Evolutionary conservation across 1,140 invertebrate genomes (phyloP).

Genomic region (Diachasma alloeum): DNA sequence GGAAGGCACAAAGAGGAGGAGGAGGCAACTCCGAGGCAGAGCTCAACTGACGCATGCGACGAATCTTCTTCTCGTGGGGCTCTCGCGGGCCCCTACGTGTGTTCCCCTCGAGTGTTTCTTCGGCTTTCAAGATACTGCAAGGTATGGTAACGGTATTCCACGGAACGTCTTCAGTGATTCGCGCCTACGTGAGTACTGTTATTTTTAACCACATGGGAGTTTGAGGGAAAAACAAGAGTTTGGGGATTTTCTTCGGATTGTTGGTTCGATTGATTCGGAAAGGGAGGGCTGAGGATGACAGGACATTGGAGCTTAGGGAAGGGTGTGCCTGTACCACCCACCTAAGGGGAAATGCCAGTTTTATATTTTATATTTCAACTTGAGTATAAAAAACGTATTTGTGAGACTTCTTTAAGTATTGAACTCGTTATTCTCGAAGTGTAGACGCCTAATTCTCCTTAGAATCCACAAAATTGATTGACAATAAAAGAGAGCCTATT

Average conservation of each 20-base stretch:
- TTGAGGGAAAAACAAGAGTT: conserved; percentile 33
- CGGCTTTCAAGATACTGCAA: background rate
- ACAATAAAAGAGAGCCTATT: too few relatives aligned
- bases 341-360: too few relatives aligned
- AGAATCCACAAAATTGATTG: too few relatives aligned
- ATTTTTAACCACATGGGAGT: conserved; percentile 45
- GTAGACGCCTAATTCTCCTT: too few relatives aligned
- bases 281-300: too few relatives aligned
- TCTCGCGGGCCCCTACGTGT: background rate
- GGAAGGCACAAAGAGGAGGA: conserved; percentile 7
- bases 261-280: background rate
- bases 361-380: too few relatives aligned
- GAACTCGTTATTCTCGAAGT: too few relatives aligned
- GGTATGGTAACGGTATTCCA: conserved; percentile 53
- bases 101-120: conserved; percentile 8
- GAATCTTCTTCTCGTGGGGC: background rate
- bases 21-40: background rate
- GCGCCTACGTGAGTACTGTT: conserved; percentile 56
- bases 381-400: too few relatives aligned
- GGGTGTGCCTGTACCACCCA: too few relatives aligned
- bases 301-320: too few relatives aligned
- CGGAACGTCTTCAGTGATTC: conserved; percentile 47
- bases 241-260: background rate
- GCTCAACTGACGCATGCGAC: background rate
- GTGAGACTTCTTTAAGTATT: too few relatives aligned